These are phyloP conservation scores for Anas platyrhynchos DNA, from an alignment of 2,113 vertebrate genomes.

Conservation along the genomic window DNA sequence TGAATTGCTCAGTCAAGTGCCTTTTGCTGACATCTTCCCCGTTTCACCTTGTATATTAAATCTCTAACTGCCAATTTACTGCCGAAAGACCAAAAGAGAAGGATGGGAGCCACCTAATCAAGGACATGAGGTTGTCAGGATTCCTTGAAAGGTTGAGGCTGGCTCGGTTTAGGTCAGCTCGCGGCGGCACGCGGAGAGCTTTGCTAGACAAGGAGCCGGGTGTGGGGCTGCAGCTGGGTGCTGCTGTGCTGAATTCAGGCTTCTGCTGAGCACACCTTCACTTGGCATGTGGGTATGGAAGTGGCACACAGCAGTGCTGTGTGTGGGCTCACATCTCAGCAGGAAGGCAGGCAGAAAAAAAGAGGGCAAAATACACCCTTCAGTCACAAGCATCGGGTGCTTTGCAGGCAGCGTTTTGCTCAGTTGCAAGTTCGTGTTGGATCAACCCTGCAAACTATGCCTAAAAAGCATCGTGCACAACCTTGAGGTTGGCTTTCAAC, in stretches of 20 bases:
- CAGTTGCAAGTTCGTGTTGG: not conserved
- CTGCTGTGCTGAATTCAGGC: not conserved
- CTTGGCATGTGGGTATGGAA: not conserved
- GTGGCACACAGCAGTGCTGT: not conserved
- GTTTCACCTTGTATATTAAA: not conserved
- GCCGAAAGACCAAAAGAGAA: not conserved
- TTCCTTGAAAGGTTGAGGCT: not conserved
- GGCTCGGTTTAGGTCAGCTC: not conserved
- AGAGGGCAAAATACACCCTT: not conserved
- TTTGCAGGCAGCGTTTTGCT: not conserved
- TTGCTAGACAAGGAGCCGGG: not conserved
- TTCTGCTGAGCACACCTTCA: not conserved
- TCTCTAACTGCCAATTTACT: not conserved
- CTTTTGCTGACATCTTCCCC: not conserved
- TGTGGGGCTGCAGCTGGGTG: not conserved
- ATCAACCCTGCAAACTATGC: not conserved
- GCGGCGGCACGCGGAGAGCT: not conserved
- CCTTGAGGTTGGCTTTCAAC: not conserved
- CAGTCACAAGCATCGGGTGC: accelerated
- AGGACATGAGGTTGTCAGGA: not conserved
- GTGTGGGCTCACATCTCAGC: not conserved
- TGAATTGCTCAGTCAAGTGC: not conserved
- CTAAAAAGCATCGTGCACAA: not conserved
- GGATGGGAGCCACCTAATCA: not conserved
- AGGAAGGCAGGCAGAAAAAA: not conserved